Evolutionary conservation across 2,113 vertebrate genomes (phyloP), one percentile per base, ranked within the genome.

Genomic region (Bucco capensis): DNA sequence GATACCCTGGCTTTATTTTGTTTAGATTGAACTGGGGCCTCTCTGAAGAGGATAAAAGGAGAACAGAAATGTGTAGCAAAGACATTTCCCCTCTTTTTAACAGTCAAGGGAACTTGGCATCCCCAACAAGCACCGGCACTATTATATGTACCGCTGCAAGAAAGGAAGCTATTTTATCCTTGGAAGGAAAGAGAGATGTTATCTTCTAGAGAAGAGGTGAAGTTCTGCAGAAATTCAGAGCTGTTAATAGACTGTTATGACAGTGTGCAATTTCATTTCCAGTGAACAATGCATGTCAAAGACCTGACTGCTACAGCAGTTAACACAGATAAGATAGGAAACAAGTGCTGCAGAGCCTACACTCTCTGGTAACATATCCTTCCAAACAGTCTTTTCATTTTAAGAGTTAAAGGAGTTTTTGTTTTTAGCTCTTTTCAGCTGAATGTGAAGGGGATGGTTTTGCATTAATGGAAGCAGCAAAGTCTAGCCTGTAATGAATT

Each of bases 71-170:
- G 79, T 83, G 64, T 74, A 94, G 96, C 95, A 97, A 96, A 96
- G 91, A 93, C 83, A 81, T 89, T 96, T 96, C 97, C 96, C 96
- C 80, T 96, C 90, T 95, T 81, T 91, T 94, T 96, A 95, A 94
- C 84, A 95, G 95, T 65, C 79, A 76, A 89, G 95, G 94, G 93
- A 96, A 95, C 87, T 79, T 96, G 94, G 93, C 93, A 96, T 96
- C 95, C 96, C 86, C 50, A 37, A 91, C 94, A 90, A 95, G 90
- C 92, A 95, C 81, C 84, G 53, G 84, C 81, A 84, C 90, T 90
- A 65, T 49, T 95, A 72, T 85, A 71, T 25, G 47, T 83, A 86
- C 67, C 5, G 10, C 92, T 95, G 80, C 88, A 83, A 83, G 84
- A 88, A 86, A 96, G 95, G 90, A 95, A 97, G 93, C 90, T 86